Conservation (phyloP, 2,113 vertebrate species). For the Ascaphus truei region DNA sequence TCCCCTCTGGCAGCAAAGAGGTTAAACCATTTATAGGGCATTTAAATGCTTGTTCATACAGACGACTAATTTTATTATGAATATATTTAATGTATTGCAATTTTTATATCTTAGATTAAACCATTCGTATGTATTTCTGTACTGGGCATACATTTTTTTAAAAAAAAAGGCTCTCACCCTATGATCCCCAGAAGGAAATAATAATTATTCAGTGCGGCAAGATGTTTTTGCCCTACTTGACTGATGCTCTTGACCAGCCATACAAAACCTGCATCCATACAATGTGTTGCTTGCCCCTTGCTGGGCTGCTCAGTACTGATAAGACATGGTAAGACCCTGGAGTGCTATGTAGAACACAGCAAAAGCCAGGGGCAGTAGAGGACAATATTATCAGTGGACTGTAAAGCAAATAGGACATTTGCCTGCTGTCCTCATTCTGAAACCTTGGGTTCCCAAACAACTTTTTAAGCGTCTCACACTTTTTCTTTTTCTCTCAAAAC, state of each 20-base stretch:
- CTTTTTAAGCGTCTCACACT: too few species aligned
- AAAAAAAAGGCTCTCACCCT: slow-evolving; percentile 53
- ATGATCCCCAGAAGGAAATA: slow-evolving; percentile 65
- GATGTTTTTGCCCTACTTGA: slow-evolving; percentile 70
- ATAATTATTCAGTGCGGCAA: slow-evolving; percentile 62
- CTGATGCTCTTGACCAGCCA: slow-evolving; percentile 60
- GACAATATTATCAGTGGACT: slow-evolving; percentile 60
- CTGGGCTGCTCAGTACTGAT: slow-evolving; percentile 63
- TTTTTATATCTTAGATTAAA: slow-evolving; percentile 11
- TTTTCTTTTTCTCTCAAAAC: too few species aligned
- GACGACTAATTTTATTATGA: background rate
- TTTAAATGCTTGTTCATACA: too few species aligned
- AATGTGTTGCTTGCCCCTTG: slow-evolving; percentile 64
- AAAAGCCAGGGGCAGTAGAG: slow-evolving; percentile 47
- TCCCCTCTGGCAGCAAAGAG: background rate
- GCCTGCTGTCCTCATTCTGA: slow-evolving; percentile 45
- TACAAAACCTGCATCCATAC: slow-evolving; percentile 51
- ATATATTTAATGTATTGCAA: background rate
- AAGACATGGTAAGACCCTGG: slow-evolving; percentile 62
- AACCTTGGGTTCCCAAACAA: background rate
- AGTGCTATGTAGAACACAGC: slow-evolving; percentile 54
- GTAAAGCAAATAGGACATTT: slow-evolving; percentile 60
- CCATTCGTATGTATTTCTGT: background rate
- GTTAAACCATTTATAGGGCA: background rate
- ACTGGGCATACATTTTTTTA: too few species aligned